These are phyloP conservation scores for Chlorops oryzae DNA, from an alignment of 1,140 invertebrate genomes.

Conservation along the genomic window DNA sequence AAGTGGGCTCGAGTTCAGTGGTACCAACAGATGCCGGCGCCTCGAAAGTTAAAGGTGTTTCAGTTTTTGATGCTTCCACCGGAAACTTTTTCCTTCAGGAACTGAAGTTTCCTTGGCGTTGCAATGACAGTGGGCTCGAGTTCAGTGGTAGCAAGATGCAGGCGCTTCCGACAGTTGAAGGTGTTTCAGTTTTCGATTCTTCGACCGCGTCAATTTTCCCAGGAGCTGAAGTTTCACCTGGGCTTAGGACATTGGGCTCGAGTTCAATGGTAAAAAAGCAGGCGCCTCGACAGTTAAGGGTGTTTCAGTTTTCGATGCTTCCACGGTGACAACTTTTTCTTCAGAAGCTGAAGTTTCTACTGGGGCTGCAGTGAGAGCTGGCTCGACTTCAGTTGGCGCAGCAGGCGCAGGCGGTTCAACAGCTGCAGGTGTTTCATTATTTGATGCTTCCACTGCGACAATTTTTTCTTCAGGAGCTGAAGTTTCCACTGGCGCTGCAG, in stretches of 20 bases:
- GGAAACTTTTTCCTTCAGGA: neutral
- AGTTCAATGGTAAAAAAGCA: neutral
- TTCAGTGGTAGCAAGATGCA: too few relatives aligned
- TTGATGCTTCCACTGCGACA: neutral
- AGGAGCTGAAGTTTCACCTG: neutral
- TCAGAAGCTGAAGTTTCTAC: neutral
- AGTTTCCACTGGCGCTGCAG: neutral
- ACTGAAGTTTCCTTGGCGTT: neutral
- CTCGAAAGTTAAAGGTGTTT: neutral
- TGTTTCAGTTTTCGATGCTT: neutral
- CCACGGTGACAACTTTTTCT: too few relatives aligned
- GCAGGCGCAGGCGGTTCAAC: neutral
- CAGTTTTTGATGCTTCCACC: neutral
- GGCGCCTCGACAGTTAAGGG: neutral
- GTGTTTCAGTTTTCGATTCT: neutral
- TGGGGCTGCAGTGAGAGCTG: neutral
- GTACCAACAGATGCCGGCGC: neutral
- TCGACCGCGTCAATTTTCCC: neutral
- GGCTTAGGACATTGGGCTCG: neutral
- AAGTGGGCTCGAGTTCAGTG: too few relatives aligned
- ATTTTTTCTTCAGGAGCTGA: neutral
- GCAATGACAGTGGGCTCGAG: neutral
- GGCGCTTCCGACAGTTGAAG: neutral
- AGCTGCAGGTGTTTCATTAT: neutral
- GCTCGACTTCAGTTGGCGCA: neutral